Conservation (phyloP, 2,888 invertebrate genomes). For the Dorcus hopei region DNA sequence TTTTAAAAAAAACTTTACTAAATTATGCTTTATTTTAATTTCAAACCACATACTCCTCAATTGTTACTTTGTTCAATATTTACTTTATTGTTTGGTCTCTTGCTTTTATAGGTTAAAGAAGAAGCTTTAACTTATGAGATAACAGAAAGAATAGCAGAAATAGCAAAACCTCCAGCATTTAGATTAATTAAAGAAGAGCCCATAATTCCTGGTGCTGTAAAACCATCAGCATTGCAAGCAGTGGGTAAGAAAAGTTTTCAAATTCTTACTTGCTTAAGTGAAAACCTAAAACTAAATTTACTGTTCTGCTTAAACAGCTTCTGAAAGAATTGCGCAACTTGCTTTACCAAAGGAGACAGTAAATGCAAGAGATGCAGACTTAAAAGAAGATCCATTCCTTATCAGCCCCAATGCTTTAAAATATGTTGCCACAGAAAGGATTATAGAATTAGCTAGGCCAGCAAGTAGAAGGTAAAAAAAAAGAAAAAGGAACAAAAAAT, state of each 20-base stretch:
- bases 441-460: constrained; percentile 51
- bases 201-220: constrained; percentile 18
- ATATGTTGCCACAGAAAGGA: constrained; percentile 48
- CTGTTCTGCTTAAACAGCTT: too few relatives aligned
- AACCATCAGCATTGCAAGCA: constrained; percentile 21
- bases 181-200: constrained; percentile 16
- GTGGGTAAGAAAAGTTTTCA: constrained; percentile 13
- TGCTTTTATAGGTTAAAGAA: constrained; percentile 20
- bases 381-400: constrained; percentile 52
- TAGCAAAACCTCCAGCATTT: constrained; percentile 46
- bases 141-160: constrained; percentile 47
- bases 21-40: too few relatives aligned
- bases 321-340: constrained; percentile 33
- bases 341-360: constrained; percentile 40
- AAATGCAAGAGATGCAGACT: constrained; percentile 45
- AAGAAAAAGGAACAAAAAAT: neutral
- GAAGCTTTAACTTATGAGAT: constrained; percentile 49
- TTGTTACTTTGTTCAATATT: too few relatives aligned
- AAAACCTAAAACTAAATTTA: too few relatives aligned
- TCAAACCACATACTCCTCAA: too few relatives aligned
- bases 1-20: too few relatives aligned
- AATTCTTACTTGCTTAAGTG: too few relatives aligned
- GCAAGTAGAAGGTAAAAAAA: constrained; percentile 24
- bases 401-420: constrained; percentile 53
- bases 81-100: neutral